These are phyloP conservation scores for Eustalomyia histrio DNA, from an alignment of 2,888 invertebrate genomes.

Conservation along the genomic window DNA sequence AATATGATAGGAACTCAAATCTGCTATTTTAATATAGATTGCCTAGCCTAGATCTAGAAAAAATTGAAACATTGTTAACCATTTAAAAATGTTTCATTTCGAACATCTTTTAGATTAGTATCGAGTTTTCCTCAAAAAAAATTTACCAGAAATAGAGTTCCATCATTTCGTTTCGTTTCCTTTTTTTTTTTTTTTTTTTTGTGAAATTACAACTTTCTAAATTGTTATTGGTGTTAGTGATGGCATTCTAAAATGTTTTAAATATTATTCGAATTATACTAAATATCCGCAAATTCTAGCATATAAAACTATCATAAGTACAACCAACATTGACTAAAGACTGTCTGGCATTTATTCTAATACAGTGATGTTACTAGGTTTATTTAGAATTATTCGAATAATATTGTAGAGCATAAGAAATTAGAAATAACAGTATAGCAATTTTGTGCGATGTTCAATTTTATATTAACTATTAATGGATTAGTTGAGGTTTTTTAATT, in stretches of 20 bases:
- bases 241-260: slow-evolving; percentile 44
- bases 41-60: background rate
- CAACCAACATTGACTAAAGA: slow-evolving; percentile 16
- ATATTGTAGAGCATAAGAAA: background rate
- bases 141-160: slow-evolving; percentile 9
- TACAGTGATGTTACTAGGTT: slow-evolving; percentile 6
- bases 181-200: no score
- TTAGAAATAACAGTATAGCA: no score
- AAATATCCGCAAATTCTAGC: slow-evolving; percentile 1
- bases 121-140: no score
- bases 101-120: no score
- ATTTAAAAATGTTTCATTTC: no score
- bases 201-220: no score
- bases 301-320: slow-evolving; percentile 20
- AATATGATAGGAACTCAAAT: background rate
- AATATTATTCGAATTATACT: slow-evolving; percentile 33
- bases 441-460: no score
- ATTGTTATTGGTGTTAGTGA: slow-evolving; percentile 12
- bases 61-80: no score
- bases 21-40: background rate
- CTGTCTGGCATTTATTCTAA: slow-evolving; percentile 6
- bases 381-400: background rate
- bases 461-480: no score
- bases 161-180: no score
- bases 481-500: no score